These are phyloP conservation scores for Thrips palmi DNA, from an alignment of 1,140 invertebrate species.

Conservation along the genomic window DNA sequence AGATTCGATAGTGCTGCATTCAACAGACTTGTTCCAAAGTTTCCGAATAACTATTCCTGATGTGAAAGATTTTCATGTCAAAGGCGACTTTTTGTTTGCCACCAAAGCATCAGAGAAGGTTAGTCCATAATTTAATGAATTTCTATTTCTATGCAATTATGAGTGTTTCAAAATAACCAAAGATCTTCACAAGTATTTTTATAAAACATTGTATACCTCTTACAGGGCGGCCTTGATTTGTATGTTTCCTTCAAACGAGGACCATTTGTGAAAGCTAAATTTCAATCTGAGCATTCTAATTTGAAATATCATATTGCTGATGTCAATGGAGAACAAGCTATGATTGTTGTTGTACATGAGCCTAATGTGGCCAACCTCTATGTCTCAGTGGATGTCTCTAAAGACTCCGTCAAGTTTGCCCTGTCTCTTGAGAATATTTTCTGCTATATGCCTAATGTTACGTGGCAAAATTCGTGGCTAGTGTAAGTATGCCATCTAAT, in stretches of 20 bases:
- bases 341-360: constrained; percentile 68
- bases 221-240: constrained; percentile 45
- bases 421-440: constrained; percentile 66
- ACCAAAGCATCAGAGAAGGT: constrained; percentile 36
- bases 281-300: constrained; percentile 44
- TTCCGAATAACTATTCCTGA: constrained; percentile 46
- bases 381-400: constrained; percentile 37
- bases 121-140: constrained; percentile 14
- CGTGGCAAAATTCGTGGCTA: constrained; percentile 60
- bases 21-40: no score
- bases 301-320: constrained; percentile 68
- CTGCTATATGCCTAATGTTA: constrained; percentile 62
- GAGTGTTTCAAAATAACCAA: constrained; percentile 2
- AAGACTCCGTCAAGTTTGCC: constrained; percentile 32
- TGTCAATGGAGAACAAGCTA: constrained; percentile 55
- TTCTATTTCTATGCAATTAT: neutral
- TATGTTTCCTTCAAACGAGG: constrained; percentile 57
- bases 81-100: constrained; percentile 70
- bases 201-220: constrained; percentile 17
- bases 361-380: constrained; percentile 59
- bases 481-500: constrained; percentile 36
- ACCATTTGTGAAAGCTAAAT: constrained; percentile 46
- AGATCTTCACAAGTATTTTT: constrained; percentile 7
- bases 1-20: constrained; percentile 17
- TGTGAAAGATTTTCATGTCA: constrained; percentile 64